These are phyloP conservation scores for Melanostoma scalare DNA, from an alignment of 2,888 invertebrate species.

Conservation along the genomic window DNA sequence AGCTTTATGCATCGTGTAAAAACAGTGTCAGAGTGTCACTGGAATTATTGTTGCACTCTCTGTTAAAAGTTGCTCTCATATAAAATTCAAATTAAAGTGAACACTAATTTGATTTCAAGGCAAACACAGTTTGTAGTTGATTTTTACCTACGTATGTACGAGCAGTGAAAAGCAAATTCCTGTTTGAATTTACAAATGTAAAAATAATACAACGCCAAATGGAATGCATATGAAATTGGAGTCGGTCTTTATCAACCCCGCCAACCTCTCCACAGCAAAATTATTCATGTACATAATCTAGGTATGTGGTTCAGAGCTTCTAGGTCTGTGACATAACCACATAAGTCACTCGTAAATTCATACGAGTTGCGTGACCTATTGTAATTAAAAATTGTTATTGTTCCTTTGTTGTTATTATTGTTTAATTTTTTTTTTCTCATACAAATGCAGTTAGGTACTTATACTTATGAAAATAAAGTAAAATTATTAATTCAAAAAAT, in stretches of 20 bases:
- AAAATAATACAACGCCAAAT: conserved; percentile 7
- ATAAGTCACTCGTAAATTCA: conserved; percentile 44
- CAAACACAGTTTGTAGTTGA: conserved; percentile 22
- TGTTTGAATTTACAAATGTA: conserved; percentile 5
- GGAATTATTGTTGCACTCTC: neutral
- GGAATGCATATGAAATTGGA: neutral
- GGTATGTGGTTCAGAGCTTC: conserved; percentile 2
- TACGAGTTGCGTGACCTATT: conserved; percentile 60
- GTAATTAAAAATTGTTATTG: conserved; percentile 52
- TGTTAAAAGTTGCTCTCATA: conserved; percentile 6
- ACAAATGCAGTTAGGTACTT: conserved; percentile 34
- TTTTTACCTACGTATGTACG: neutral
- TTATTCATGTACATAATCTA: conserved; percentile 24
- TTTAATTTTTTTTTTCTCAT: conserved; percentile 10
- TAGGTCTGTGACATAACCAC: conserved; percentile 17
- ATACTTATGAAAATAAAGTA: conserved; percentile 11
- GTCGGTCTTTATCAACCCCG: neutral
- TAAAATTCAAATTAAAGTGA: conserved; percentile 29
- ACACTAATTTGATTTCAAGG: conserved; percentile 61
- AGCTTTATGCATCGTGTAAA: conserved; percentile 11
- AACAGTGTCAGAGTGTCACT: conserved; percentile 17
- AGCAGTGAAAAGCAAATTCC: conserved; percentile 11
- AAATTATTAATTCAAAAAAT: conserved; percentile 48
- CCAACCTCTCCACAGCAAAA: neutral
- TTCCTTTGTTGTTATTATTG: conserved; percentile 12